Percentiles rank a stretch among this genome's conserved stretches.
Evolutionary conservation across 2,797 vertebrate genomes (phyloP).

Genomic region (Sardinella longiceps): DNA sequence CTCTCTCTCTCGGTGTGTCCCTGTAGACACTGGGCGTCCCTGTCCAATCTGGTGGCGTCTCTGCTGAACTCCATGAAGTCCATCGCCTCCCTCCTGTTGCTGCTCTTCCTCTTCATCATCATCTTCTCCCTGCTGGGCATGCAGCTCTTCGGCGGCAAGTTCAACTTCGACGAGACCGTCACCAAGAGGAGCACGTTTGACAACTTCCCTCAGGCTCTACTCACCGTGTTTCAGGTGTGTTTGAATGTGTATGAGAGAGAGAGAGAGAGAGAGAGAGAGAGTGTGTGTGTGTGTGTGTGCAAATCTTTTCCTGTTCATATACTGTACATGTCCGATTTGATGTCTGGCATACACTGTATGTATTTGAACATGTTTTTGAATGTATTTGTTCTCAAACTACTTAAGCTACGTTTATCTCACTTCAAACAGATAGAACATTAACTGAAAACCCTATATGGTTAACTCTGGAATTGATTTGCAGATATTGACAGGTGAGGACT

Average conservation of each 20-base stretch:
- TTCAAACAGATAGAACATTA: too few relatives aligned
- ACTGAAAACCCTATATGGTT: too few relatives aligned
- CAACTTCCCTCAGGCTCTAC: slow-evolving; percentile 95
- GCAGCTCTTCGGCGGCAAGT: slow-evolving; percentile 98
- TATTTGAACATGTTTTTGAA: background rate
- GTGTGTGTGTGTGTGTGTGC: background rate
- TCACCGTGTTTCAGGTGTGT: slow-evolving; percentile 96
- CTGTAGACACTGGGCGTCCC: slow-evolving; percentile 77
- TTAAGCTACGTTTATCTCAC: too few relatives aligned
- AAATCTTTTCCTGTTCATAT: background rate
- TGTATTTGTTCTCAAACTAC: too few relatives aligned
- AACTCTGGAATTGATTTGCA: slow-evolving; percentile 53
- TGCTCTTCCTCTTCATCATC: slow-evolving; percentile 99
- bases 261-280: background rate
- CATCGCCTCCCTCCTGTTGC: slow-evolving; percentile 93
- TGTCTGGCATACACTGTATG: too few relatives aligned
- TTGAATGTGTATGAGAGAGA: background rate
- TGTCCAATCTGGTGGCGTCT: slow-evolving; percentile 87
- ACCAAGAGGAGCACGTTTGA: slow-evolving; percentile 98
- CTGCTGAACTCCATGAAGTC: slow-evolving; percentile 99
- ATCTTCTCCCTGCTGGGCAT: slow-evolving; percentile 98
- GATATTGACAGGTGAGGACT: slow-evolving; percentile 98
- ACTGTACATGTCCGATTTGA: background rate
- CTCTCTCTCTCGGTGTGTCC: background rate
- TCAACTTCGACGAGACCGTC: slow-evolving; percentile 96